Conservation (phyloP, 2,888 invertebrate species). For the Andrena camellia region DNA sequence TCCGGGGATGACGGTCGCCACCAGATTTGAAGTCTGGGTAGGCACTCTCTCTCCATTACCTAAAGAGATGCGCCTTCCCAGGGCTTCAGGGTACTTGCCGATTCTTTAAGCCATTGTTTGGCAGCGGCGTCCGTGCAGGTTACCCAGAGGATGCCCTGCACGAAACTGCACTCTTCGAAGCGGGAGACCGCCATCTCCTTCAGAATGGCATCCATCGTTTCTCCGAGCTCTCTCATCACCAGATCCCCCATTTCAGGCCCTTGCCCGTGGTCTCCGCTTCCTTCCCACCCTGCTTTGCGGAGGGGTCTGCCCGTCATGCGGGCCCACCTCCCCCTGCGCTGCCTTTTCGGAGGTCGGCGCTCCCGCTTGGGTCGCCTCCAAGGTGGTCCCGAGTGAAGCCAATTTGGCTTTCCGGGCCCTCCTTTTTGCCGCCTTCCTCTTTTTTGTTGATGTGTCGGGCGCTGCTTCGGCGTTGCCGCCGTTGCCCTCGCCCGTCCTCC, state of each 20-base stretch:
- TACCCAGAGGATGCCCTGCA: neutral
- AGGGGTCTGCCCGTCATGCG: neutral
- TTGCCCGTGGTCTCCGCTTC: neutral
- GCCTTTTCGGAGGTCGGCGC: neutral
- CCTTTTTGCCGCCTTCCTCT: neutral
- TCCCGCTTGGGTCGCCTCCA: neutral
- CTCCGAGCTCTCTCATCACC: neutral
- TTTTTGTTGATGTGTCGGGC: accelerated
- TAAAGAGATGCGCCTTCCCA: too few relatives aligned
- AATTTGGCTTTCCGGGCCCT: neutral
- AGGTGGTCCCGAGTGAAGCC: neutral
- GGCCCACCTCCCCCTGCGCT: neutral
- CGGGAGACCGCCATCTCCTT: neutral
- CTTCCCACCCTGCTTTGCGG: neutral
- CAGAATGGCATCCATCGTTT: neutral
- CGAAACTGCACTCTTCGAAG: neutral
- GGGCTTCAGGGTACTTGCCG: neutral
- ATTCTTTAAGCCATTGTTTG: neutral
- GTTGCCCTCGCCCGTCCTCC: neutral
- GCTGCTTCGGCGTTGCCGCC: neutral
- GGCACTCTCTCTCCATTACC: too few relatives aligned
- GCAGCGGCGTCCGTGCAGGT: neutral
- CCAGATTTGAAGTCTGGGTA: too few relatives aligned
- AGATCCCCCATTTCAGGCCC: neutral
- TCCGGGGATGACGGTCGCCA: too few relatives aligned